Percentiles rank a stretch among this genome's conserved stretches.
These are phyloP conservation scores for Oreochromis niloticus DNA, from an alignment of 2,113 vertebrate species.

Conservation along the genomic window DNA sequence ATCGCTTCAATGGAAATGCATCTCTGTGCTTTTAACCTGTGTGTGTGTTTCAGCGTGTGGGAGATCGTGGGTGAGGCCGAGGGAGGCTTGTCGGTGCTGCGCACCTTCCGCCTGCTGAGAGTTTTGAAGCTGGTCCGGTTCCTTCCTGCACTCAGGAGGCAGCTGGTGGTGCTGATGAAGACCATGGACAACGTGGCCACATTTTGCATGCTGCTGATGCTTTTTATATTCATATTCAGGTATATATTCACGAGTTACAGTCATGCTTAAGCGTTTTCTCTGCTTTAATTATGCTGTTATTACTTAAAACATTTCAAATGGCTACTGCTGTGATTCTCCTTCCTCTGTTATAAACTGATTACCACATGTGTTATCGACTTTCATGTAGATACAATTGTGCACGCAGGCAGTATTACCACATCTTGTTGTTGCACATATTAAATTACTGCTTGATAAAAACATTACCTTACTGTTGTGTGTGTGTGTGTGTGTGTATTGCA, in stretches of 20 bases:
- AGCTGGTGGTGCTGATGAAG: slow-evolving; percentile 92
- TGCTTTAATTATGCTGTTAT: neutral
- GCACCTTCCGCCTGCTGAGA: slow-evolving; percentile 87
- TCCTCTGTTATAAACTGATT: neutral
- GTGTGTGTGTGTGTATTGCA: slow-evolving; percentile 52
- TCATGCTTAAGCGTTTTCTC: neutral
- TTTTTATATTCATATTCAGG: slow-evolving; percentile 97
- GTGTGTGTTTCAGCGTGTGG: slow-evolving; percentile 79
- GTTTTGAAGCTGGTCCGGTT: slow-evolving; percentile 89
- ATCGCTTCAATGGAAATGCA: neutral
- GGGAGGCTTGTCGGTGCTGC: slow-evolving; percentile 83
- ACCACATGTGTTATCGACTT: neutral
- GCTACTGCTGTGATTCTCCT: neutral
- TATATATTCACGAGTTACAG: slow-evolving; percentile 27
- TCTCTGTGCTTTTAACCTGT: neutral
- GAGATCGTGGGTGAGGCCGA: slow-evolving; percentile 91
- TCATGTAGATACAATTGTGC: neutral
- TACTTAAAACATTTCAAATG: neutral
- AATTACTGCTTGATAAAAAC: slow-evolving; percentile 6
- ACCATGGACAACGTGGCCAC: slow-evolving; percentile 96
- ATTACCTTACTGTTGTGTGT: neutral
- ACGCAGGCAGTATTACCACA: neutral
- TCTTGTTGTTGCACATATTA: neutral
- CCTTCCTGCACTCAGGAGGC: slow-evolving; percentile 86
- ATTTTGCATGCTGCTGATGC: slow-evolving; percentile 93